Base-by-base conservation (phyloP, 2,797 vertebrate genomes). In the Tragopan temminckii region DNA sequence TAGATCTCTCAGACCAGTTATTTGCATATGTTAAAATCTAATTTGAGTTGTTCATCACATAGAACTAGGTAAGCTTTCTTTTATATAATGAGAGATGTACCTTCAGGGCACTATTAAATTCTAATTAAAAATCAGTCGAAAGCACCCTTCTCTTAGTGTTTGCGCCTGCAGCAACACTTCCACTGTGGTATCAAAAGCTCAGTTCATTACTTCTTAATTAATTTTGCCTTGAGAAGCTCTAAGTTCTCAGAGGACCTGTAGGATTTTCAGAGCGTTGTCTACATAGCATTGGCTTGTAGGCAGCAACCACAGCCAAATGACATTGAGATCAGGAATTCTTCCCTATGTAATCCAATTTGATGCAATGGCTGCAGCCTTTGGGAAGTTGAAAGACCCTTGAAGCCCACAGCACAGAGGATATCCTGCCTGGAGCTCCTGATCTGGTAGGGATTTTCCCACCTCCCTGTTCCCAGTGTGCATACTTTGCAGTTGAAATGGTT, bases 111-210 rank as follows among this genome's bases (percentile, higher is more conserved):
- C 86, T 95, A 96, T 97, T 95, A 93, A 91, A 94, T 87, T 94
- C 95, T 96, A 97, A 96, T 97, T 97, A 97, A 97, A 95, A 97
- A 93, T 89, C 92, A 94, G 88, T 94, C 87, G 83, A 77, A 95
- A 88, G 7, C 88, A 85, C 80, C 86, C 77, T 90, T 93, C 70
- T 95, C 67, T 84, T 93, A 80, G 46, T 88, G 84, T 95, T 95
- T 95, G 93, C 1, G 95, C 97, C 94, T 88, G 83, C 84, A 95
- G 96, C 95, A 91, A 87, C 50, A 29, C 80, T 96, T 94, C 85
- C 55, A 93, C 64, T 36, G 31, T 58, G 68, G 42, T 89, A 94
- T 87, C 85, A 87, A 87, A 92, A 95, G 61, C 95, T 85, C 45
- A 90, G 91, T 92, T 96, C 95, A 96, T 96, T 96, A 93, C 75